phyloP scores from a whole-genome alignment of 2,113 vertebrate genomes.

The Pterophyllum scalare region DNA sequence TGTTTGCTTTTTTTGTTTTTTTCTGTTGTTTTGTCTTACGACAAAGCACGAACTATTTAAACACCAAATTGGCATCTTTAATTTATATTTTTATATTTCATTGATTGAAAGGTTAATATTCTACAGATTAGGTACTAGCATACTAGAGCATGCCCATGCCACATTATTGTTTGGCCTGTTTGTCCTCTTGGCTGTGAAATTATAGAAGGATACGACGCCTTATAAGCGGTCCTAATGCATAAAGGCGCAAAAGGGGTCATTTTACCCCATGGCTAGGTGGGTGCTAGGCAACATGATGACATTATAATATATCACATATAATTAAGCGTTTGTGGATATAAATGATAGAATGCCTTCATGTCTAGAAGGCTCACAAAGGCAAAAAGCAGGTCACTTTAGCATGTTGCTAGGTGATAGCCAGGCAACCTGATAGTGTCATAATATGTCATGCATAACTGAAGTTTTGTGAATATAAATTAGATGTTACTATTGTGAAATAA shows the following conservation, averaged over 20 bases:
- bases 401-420: background rate
- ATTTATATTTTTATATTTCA: background rate
- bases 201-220: background rate
- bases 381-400: background rate
- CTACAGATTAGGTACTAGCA: background rate
- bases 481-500: background rate
- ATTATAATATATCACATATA: background rate
- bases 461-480: background rate
- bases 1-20: background rate
- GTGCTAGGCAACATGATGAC: background rate
- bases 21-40: background rate
- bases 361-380: background rate
- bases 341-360: background rate
- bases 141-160: background rate
- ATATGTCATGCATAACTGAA: background rate
- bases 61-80: too few relatives aligned
- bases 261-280: background rate
- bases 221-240: too few relatives aligned
- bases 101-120: background rate
- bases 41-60: too few relatives aligned
- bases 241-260: background rate
- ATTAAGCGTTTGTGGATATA: background rate
- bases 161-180: background rate
- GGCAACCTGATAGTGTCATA: background rate
- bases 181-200: background rate